A percentile compares a stretch with the other conserved stretches of the same genome.
Evolutionary conservation across 2,797 vertebrate species (phyloP).

Genomic region (Sebastes umbrosus): DNA sequence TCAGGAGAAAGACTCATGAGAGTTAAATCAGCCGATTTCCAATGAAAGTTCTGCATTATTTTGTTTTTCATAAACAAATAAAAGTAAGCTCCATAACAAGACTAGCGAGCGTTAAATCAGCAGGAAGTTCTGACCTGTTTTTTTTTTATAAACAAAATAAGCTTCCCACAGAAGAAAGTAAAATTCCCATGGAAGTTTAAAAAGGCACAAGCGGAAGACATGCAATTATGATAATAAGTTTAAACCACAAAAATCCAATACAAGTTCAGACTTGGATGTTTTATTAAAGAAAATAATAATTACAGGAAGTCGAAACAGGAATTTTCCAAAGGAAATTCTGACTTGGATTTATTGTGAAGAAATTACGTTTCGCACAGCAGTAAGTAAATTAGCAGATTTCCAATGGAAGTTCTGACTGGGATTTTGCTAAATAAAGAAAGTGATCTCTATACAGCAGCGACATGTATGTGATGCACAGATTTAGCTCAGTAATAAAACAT

Average conservation of each 20-base stretch:
- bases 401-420: neutral
- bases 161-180: neutral
- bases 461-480: too few species aligned
- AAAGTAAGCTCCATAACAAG: neutral
- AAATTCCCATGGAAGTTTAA: neutral
- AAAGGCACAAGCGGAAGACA: neutral
- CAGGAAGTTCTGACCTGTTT: neutral
- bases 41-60: too few species aligned
- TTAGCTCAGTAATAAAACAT: too few species aligned
- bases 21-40: neutral
- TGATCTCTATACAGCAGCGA: too few species aligned
- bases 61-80: too few species aligned
- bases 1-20: neutral
- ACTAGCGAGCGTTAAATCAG: neutral
- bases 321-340: neutral
- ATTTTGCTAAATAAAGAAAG: neutral
- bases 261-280: neutral
- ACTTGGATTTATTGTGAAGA: neutral
- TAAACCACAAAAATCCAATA: neutral
- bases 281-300: neutral
- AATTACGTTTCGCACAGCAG: too few species aligned
- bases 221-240: neutral
- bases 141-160: too few species aligned
- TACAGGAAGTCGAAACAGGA: neutral
- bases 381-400: neutral